phyloP scores from a whole-genome alignment of 2,888 invertebrate genomes.

The Subacronicta megacephala region DNA sequence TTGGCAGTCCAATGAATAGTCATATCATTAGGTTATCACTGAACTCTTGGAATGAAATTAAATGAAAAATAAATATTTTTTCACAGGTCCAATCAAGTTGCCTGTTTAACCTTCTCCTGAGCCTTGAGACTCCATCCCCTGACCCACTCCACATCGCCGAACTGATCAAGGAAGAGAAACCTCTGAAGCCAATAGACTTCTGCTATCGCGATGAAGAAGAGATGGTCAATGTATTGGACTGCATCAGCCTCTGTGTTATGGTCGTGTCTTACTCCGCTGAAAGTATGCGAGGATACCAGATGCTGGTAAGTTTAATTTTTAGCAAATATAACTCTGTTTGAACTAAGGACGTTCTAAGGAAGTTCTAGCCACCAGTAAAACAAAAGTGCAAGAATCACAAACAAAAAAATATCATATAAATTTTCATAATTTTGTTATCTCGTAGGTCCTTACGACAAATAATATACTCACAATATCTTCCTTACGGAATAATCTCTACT shows the following conservation, averaged over 20 bases:
- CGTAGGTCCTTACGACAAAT: no score
- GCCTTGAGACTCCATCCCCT: conserved; percentile 97
- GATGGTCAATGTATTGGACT: conserved; percentile 98
- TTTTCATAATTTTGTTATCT: no score
- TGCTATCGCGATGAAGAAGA: conserved; percentile 99
- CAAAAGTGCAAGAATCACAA: no score
- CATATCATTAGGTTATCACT: no score
- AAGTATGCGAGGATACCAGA: conserved; percentile 96
- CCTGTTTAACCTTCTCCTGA: conserved; percentile 96
- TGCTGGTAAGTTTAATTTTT: conserved; percentile 93
- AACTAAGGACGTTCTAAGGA: no score
- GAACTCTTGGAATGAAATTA: no score
- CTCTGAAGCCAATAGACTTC: conserved; percentile 98
- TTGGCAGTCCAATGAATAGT: no score
- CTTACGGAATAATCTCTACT: no score
- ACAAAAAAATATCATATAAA: no score
- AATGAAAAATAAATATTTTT: background rate
- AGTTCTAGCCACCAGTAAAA: no score
- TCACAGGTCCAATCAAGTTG: conserved; percentile 95
- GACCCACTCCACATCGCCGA: conserved; percentile 98
- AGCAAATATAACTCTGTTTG: no score
- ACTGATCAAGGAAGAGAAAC: conserved; percentile 96
- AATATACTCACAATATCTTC: no score
- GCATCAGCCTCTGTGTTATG: conserved; percentile 99
- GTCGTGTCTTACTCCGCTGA: conserved; percentile 99